Evolutionary conservation across 2,888 invertebrate species (phyloP).

Genomic region (Hirtodrosophila histrioides): DNA sequence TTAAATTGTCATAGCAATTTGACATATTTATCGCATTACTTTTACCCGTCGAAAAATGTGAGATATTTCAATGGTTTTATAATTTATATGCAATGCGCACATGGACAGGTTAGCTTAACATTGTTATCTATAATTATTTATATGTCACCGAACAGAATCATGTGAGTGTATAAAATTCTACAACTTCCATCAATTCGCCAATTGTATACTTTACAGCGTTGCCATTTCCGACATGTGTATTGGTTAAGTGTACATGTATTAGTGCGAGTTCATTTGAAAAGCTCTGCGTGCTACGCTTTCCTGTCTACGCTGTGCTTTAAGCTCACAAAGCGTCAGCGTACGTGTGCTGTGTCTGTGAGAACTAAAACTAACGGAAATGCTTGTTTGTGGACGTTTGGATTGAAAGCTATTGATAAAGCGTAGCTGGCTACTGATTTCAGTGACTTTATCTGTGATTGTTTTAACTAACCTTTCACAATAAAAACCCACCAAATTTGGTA

Average conservation of each 20-base stretch:
- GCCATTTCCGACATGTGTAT: not conserved
- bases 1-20: slow-evolving; percentile 43
- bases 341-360: not conserved
- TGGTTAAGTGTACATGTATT: not conserved
- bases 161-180: not conserved
- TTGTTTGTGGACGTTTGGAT: not conserved
- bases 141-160: slow-evolving; percentile 1
- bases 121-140: slow-evolving; percentile 26
- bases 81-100: slow-evolving; percentile 11
- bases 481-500: not conserved
- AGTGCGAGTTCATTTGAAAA: slow-evolving; percentile 4
- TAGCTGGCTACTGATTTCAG: not conserved
- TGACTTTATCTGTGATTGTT: slow-evolving; percentile 1
- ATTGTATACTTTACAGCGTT: too few species aligned
- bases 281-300: not conserved
- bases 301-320: not conserved
- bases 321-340: not conserved
- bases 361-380: not conserved
- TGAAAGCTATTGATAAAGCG: not conserved
- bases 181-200: not conserved
- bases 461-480: slow-evolving; percentile 22
- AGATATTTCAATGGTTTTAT: slow-evolving; percentile 13
- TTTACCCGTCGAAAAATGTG: slow-evolving; percentile 19
- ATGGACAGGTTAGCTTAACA: not conserved
- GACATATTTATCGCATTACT: slow-evolving; percentile 38